Evolutionary conservation across 2,797 vertebrate species (phyloP).

Genomic region (Psittacula echo): DNA sequence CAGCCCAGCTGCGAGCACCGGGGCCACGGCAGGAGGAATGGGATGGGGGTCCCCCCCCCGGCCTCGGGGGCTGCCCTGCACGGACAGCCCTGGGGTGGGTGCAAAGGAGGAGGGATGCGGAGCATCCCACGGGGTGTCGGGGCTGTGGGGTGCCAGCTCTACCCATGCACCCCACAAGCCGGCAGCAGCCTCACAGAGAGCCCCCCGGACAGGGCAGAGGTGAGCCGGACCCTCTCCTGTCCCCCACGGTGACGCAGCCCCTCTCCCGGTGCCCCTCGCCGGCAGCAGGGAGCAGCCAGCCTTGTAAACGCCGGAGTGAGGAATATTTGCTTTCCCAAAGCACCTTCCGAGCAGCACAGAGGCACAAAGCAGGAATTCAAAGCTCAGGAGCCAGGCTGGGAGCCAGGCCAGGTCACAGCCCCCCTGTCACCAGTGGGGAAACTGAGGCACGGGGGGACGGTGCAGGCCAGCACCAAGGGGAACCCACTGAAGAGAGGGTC

Average conservation of each 20-base stretch:
- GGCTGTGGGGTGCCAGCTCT: fast-evolving
- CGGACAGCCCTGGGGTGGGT: fast-evolving
- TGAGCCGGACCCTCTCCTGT: background rate
- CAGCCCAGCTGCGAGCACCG: conserved; percentile 25
- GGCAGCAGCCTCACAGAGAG: background rate
- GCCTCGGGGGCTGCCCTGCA: background rate
- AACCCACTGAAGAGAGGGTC: fast-evolving
- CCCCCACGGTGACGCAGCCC: background rate
- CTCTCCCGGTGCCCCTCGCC: conserved; percentile 36
- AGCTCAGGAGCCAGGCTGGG: background rate
- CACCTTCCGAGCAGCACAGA: background rate
- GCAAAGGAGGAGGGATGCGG: fast-evolving
- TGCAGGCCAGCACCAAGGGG: fast-evolving
- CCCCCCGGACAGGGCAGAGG: background rate
- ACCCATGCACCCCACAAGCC: background rate
- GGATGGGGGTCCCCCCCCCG: background rate
- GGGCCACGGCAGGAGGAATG: background rate
- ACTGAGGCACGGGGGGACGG: background rate
- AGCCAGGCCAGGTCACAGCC: conserved; percentile 24
- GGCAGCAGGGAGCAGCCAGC: conserved; percentile 11
- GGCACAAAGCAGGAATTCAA: conserved; percentile 62
- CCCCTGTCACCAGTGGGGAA: background rate
- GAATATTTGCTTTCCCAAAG: conserved; percentile 68
- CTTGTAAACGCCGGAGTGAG: background rate
- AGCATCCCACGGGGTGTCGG: background rate